Evolutionary conservation across 2,888 invertebrate species (phyloP).

Genomic region (Nomada flava): DNA sequence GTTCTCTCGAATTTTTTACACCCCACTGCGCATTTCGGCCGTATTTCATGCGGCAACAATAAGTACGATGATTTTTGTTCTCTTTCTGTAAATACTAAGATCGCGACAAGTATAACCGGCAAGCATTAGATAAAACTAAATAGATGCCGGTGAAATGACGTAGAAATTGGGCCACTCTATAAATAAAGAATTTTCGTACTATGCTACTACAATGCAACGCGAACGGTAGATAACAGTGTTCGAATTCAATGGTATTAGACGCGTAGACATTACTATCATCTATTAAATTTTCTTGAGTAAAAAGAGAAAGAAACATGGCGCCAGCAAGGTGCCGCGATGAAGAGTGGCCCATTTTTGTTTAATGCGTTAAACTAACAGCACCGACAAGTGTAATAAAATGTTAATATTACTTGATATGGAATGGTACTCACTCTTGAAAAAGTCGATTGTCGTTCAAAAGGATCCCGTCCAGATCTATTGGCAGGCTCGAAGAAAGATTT

Average conservation of each 20-base stretch:
- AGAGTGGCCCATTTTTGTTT: no score
- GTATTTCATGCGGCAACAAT: constrained; percentile 8
- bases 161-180: constrained; percentile 74
- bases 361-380: not conserved
- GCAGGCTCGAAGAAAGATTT: constrained; percentile 78
- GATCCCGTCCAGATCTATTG: constrained; percentile 69
- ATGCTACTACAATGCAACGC: constrained; percentile 8
- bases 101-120: constrained; percentile 65
- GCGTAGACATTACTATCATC: not conserved
- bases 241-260: no score
- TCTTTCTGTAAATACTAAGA: constrained; percentile 54
- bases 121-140: constrained; percentile 59
- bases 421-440: constrained; percentile 71
- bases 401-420: not conserved
- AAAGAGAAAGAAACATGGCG: not conserved
- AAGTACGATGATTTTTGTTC: constrained; percentile 8
- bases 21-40: not conserved
- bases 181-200: constrained; percentile 71
- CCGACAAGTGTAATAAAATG: not conserved
- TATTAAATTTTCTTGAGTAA: not conserved
- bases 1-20: constrained; percentile 4
- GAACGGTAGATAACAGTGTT: no score
- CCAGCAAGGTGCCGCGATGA: no score
- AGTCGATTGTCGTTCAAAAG: constrained; percentile 77
- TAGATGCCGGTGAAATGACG: constrained; percentile 53